Percentiles rank a stretch among this genome's conserved stretches.
Evolutionary conservation across 2,113 vertebrate species (phyloP).

Genomic region (Marmota flaviventris): DNA sequence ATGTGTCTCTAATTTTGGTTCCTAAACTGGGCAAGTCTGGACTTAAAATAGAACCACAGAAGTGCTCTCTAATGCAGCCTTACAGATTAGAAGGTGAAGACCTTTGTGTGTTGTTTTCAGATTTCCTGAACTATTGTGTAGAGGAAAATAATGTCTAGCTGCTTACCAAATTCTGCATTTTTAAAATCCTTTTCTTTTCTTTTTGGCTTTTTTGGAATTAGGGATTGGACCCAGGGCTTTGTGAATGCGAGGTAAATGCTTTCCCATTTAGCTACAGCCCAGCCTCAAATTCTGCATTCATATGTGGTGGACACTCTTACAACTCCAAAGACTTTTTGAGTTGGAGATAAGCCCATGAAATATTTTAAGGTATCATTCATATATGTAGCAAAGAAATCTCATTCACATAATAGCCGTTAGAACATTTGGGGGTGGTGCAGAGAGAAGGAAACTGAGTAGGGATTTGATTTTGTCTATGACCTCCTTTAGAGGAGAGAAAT

Average conservation of each 20-base stretch:
- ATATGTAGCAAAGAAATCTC: background rate
- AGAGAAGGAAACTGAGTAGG: background rate
- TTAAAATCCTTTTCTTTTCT: too few relatives aligned
- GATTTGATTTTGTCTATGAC: background rate
- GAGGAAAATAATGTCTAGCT: background rate
- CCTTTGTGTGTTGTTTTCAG: background rate
- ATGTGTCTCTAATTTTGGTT: background rate
- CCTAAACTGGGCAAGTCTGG: background rate
- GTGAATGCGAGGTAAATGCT: too few relatives aligned
- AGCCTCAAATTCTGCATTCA: background rate
- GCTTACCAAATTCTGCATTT: background rate
- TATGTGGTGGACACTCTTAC: background rate
- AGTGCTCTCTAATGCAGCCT: background rate
- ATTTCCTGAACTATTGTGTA: background rate
- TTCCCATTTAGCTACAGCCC: too few relatives aligned
- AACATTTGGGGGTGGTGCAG: background rate
- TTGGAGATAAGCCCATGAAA: background rate
- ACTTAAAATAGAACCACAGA: background rate
- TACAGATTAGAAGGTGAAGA: background rate
- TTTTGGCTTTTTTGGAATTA: too few relatives aligned
- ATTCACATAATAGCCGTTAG: background rate
- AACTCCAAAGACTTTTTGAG: background rate
- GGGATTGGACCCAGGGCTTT: too few relatives aligned
- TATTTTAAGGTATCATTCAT: background rate
- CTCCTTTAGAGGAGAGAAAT: slow-evolving; percentile 8